Percentiles rank a stretch among this genome's conserved stretches.
These are phyloP conservation scores for Uria aalge DNA, from an alignment of 2,113 vertebrate species.

Conservation along the genomic window DNA sequence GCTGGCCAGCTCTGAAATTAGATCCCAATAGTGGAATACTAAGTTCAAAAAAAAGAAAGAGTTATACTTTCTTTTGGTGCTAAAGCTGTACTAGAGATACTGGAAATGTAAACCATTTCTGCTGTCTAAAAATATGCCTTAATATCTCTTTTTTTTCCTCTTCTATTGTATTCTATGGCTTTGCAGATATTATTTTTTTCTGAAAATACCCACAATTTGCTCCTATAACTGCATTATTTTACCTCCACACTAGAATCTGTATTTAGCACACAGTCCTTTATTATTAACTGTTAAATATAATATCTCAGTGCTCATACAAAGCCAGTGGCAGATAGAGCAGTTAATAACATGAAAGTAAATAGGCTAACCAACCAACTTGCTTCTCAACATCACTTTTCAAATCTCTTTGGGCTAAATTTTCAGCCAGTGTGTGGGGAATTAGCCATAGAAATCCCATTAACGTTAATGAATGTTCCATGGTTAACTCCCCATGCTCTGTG, in stretches of 20 bases:
- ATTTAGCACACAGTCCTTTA: background rate
- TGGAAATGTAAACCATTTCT: background rate
- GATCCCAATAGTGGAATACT: background rate
- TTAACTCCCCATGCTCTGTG: conserved; percentile 45
- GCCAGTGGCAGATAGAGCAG: conserved; percentile 30
- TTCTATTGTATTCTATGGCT: background rate
- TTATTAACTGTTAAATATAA: conserved; percentile 38
- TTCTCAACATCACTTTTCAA: conserved; percentile 61
- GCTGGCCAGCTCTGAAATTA: background rate
- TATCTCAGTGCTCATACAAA: conserved; percentile 2
- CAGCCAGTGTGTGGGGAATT: conserved; percentile 57
- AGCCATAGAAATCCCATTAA: conserved; percentile 66
- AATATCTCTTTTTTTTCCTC: background rate
- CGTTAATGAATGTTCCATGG: conserved; percentile 56
- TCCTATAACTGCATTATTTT: background rate
- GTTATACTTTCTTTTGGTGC: background rate
- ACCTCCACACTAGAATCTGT: background rate
- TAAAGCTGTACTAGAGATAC: background rate
- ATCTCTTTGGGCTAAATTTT: conserved; percentile 71
- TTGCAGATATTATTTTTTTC: background rate
- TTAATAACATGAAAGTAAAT: conserved; percentile 60
- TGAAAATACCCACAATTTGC: background rate
- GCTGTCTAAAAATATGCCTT: background rate
- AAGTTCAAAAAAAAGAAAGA: background rate
- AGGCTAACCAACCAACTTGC: conserved; percentile 38